Evolutionary conservation across 1,140 invertebrate species (phyloP), one percentile per base, ranked within the genome.

Genomic region (Rhopalosiphum padi): DNA sequence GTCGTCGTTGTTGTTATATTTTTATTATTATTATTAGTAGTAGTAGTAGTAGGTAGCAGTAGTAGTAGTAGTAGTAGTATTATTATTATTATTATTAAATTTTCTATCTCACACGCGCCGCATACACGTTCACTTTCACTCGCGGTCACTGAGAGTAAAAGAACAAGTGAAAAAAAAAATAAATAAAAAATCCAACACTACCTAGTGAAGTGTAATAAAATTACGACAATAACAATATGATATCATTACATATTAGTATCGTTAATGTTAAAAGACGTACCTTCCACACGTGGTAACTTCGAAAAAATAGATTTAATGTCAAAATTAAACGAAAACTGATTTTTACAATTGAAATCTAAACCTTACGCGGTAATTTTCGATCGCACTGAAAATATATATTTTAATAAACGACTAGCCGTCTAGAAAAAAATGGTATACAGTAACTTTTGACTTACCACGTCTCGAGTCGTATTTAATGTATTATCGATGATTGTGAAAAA

Each of bases 71-170:
- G 55, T 60, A 60, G 55, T 30, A 60, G 60, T n/a, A 68, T 30
- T 68, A 92, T 0, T 85, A 82, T 82, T 82, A 83, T 86, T 48
- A 41, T 82, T 53, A 68, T 46, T 60, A n/a, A 68, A 68, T 90
- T 90, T 90, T 68, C 53, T 43, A 60, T 68, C 89, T 90, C 89
- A 55, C 88, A 85, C 83, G 41, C 30, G 60, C 60, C 51, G 48
- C 86, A 87, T 46, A 89, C 87, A 37, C 89, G 89, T 90, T 90
- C 89, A 90, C 89, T 90, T 90, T 90, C 89, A 90, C 89, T 90
- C 89, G 53, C 55, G 89, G 51, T 90, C 46, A 51, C 30, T 51
- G 87, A 53, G 46, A 88, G 43, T 51, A 51, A 88, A 51, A 51
- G 48, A 88, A 88, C 30, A 3, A 35, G 87, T 51, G 87, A 9